Percentiles rank a stretch among this genome's conserved stretches.
Conservation (phyloP, 1,140 invertebrate genomes). For the Leguminivora glycinivorella region DNA sequence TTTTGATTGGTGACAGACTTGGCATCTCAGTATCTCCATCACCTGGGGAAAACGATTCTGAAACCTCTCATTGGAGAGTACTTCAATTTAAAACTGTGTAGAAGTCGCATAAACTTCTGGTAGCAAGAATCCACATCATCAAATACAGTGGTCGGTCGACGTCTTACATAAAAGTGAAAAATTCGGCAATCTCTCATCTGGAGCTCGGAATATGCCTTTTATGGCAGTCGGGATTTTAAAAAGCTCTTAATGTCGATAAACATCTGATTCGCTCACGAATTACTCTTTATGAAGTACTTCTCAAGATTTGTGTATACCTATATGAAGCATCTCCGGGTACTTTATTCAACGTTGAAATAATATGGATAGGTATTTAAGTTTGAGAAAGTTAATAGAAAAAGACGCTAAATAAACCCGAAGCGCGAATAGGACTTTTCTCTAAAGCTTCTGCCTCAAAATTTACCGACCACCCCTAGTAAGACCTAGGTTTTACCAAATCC, state of each 20-base stretch:
- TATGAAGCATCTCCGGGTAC: neutral
- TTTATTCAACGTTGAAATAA: neutral
- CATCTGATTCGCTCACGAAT: slow-evolving; percentile 51
- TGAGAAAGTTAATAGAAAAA: too few relatives aligned
- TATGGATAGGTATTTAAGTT: neutral
- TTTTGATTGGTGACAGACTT: too few relatives aligned
- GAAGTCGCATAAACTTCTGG: neutral
- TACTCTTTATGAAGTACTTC: slow-evolving; percentile 6
- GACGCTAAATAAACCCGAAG: too few relatives aligned
- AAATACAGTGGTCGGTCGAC: slow-evolving; percentile 14
- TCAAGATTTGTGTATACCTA: neutral
- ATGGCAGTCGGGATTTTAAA: slow-evolving; percentile 48
- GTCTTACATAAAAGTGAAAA: slow-evolving; percentile 27
- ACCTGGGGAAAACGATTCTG: too few relatives aligned
- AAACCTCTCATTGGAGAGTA: too few relatives aligned
- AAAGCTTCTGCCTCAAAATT: too few relatives aligned
- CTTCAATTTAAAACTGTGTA: neutral
- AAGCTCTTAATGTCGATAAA: slow-evolving; percentile 51
- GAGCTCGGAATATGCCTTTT: slow-evolving; percentile 52
- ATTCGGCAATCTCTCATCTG: slow-evolving; percentile 45
- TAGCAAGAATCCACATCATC: neutral
- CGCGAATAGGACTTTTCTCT: too few relatives aligned
- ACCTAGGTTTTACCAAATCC: too few relatives aligned
- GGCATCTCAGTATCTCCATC: too few relatives aligned
- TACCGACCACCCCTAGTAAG: too few relatives aligned